Conservation (phyloP, 2,797 vertebrate genomes). For the Corythornis leucogaster region DNA sequence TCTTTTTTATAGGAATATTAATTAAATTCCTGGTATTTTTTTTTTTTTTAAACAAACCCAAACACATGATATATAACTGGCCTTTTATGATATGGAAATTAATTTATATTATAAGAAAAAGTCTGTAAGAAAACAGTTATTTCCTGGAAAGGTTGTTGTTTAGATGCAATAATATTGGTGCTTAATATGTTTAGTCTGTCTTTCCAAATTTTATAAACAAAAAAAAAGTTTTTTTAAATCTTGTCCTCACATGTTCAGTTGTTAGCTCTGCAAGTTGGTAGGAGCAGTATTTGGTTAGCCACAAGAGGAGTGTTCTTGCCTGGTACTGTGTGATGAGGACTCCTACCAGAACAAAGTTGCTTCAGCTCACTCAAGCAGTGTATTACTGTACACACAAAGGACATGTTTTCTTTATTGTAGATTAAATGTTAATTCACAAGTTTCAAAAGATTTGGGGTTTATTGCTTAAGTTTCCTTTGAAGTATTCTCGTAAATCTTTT, state of each 20-base stretch:
- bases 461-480: neutral
- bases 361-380: neutral
- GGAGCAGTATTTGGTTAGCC: neutral
- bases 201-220: neutral
- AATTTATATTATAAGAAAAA: neutral
- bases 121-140: neutral
- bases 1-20: neutral
- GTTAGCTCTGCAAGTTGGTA: neutral
- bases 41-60: neutral
- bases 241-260: neutral
- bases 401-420: neutral
- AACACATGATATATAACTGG: neutral
- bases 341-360: neutral
- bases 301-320: neutral
- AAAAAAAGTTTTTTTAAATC: neutral
- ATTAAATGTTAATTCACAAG: neutral
- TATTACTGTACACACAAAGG: neutral
- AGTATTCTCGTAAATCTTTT: neutral
- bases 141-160: constrained; percentile 17
- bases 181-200: constrained; percentile 39
- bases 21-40: neutral
- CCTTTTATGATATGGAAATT: neutral
- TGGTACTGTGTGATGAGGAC: neutral
- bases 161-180: neutral
- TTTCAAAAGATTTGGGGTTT: neutral